Conservation (phyloP, 2,113 vertebrate species). For the Brachypteracias leptosomus region DNA sequence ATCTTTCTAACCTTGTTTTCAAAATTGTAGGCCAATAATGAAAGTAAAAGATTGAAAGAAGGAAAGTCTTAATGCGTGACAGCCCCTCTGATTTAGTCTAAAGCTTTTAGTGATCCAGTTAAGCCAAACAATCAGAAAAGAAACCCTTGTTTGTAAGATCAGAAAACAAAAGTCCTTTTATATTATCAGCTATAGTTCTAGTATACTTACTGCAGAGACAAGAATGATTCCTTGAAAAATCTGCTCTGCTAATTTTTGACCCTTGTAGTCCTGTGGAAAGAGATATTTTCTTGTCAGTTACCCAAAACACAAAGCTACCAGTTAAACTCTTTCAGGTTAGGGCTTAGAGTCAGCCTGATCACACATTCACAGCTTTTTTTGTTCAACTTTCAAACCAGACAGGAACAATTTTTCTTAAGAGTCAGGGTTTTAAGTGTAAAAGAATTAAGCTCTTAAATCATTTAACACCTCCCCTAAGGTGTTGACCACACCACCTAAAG, state of each 20-base stretch:
- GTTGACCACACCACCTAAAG: background rate
- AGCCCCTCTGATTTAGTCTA: background rate
- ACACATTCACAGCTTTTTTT: background rate
- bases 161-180: background rate
- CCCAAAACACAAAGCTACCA: background rate
- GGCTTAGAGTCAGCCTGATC: background rate
- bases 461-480: background rate
- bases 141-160: background rate
- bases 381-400: background rate
- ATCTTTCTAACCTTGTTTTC: background rate
- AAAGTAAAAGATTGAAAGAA: background rate
- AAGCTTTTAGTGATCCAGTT: background rate
- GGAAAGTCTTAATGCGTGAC: background rate
- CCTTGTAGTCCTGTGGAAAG: slow-evolving; percentile 90
- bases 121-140: background rate
- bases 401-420: background rate
- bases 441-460: background rate
- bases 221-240: slow-evolving; percentile 97
- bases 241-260: slow-evolving; percentile 96
- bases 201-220: slow-evolving; percentile 88
- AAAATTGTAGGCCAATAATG: background rate
- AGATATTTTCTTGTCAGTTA: background rate
- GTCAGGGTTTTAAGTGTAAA: background rate
- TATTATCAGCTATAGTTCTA: background rate
- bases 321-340: background rate